Evolutionary conservation across 2,113 vertebrate genomes (phyloP).

Genomic region (Mormyrus lacerda): DNA sequence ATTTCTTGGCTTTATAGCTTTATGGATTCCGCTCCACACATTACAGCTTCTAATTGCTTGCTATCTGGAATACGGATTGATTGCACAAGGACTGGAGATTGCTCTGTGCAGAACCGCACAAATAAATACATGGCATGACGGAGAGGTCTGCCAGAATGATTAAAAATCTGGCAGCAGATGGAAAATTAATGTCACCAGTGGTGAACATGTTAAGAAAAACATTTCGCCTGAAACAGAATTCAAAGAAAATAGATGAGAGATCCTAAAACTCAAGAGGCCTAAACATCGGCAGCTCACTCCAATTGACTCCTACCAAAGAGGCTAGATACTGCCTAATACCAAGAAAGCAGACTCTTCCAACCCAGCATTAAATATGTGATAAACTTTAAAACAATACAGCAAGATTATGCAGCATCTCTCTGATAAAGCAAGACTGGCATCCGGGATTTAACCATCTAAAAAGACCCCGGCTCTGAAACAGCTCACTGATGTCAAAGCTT

Average conservation of each 20-base stretch:
- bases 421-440: conserved; percentile 1
- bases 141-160: conserved; percentile 21
- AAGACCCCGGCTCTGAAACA: not conserved
- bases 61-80: conserved; percentile 24
- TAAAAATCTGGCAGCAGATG: conserved; percentile 6
- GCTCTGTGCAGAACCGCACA: not conserved
- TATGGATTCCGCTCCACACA: conserved; percentile 20
- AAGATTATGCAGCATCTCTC: not conserved
- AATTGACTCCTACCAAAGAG: not conserved
- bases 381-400: conserved; percentile 1
- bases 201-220: conserved; percentile 19
- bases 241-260: not conserved
- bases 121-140: conserved; percentile 16
- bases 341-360: not conserved
- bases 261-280: conserved; percentile 8
- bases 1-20: conserved; percentile 22
- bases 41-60: conserved; percentile 27
- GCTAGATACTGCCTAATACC: not conserved
- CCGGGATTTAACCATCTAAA: conserved; percentile 19
- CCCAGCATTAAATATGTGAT: not conserved
- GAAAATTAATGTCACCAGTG: conserved; percentile 23
- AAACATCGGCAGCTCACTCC: not conserved
- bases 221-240: conserved; percentile 7
- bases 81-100: conserved; percentile 15
- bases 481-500: not conserved